Base-by-base conservation (phyloP, 2,797 vertebrate genomes). In the Enteromius trimaculatus region DNA sequence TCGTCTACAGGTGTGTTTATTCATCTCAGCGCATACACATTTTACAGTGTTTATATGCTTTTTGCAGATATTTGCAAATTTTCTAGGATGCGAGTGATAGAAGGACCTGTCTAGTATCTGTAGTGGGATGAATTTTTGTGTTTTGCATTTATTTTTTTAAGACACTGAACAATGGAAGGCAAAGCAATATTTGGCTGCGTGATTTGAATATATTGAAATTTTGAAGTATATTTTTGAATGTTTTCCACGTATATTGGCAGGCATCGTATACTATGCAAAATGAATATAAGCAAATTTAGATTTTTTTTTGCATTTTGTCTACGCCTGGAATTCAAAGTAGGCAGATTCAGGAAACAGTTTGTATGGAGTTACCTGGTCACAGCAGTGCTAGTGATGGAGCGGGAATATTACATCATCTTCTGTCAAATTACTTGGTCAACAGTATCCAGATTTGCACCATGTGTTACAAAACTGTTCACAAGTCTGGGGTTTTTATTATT, bases 1-100 rank as follows among this genome's bases (percentile, higher is more conserved):
- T 97, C 0, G 96, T 99, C 81, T 99, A 99, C 94, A 96, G 97
- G 97, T 98, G 92, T 31, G 53, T 60, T 34, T 71, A 11, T 47
- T 66, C 4, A 49, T 31, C 31, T n/a, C 29, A 53, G 8, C 29
- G 13, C 19, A n/a, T 29, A n/a, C 77, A 39, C 7, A 51, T 79
- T 79, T 34, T 0, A 23, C 39, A 39, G 10, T 47, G 17, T 72
- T 42, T 72, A 58, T 16, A 53, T 81, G 19, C 17, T 4, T 23
- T 68, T 79, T 1, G 5, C 55, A 47, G 3, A 76, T 60, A 60
- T 31, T 10, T 37, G 19, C 19, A 4, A 0, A 31, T 47, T 65
- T 7, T 60, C 6, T 37, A 17, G 75, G 8, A 44, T 62, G 17
- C 6, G 16, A 62, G 6, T 64, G 9, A 31, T n/a, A 14, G n/a